phyloP scores from a whole-genome alignment of 1,140 invertebrate species.

The Drosophila lacteicornis region DNA sequence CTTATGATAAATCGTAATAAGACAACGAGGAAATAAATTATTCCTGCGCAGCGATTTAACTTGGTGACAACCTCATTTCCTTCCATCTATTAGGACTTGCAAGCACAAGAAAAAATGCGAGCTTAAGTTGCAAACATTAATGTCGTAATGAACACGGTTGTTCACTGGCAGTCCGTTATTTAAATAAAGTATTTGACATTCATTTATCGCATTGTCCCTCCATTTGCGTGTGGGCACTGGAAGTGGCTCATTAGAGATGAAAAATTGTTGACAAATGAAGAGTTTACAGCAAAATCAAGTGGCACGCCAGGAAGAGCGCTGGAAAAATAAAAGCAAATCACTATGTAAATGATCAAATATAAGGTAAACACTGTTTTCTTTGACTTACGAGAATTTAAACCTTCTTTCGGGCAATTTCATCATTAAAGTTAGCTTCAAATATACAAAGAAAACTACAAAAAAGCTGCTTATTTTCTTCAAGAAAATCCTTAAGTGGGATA shows the following conservation, averaged over 20 bases:
- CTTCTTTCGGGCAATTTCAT: neutral
- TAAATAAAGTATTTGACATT: constrained; percentile 41
- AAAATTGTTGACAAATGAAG: constrained; percentile 60
- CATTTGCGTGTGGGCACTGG: constrained; percentile 45
- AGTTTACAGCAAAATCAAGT: constrained; percentile 39
- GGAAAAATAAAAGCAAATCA: constrained; percentile 13
- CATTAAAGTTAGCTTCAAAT: neutral
- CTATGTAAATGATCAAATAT: constrained; percentile 26
- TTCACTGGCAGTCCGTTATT: constrained; percentile 11
- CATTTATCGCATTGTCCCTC: constrained; percentile 23
- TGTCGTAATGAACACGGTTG: constrained; percentile 20
- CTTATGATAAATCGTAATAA: neutral
- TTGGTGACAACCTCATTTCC: constrained; percentile 45
- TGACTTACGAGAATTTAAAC: neutral
- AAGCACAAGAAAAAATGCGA: constrained; percentile 9
- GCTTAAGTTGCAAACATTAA: constrained; percentile 45
- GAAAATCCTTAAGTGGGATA: neutral
- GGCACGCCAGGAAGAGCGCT: neutral
- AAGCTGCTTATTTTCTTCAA: neutral
- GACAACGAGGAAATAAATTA: neutral
- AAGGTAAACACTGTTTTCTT: constrained; percentile 10
- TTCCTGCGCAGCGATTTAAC: constrained; percentile 9
- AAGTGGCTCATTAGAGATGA: constrained; percentile 54
- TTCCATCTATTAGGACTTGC: neutral
- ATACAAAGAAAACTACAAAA: neutral